A percentile compares a stretch with the other conserved stretches of the same genome.
Evolutionary conservation across 2,113 vertebrate genomes (phyloP).

Genomic region (Pontoporia blainvillei): DNA sequence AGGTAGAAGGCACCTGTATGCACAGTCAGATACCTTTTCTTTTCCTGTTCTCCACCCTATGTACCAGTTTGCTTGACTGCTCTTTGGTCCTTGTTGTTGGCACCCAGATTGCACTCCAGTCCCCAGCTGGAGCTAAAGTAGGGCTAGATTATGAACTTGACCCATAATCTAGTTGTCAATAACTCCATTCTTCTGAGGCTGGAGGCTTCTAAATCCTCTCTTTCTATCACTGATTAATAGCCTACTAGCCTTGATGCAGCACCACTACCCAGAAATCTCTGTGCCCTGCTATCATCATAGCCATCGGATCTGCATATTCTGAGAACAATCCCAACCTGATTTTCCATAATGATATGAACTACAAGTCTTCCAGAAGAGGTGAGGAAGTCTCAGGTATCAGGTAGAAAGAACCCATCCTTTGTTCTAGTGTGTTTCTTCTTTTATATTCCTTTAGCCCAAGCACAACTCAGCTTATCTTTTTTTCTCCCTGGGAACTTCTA

Average conservation of each 20-base stretch:
- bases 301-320: background rate
- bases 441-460: background rate
- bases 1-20: background rate
- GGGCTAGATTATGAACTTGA: background rate
- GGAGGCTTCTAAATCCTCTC: background rate
- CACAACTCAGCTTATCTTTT: background rate
- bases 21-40: background rate
- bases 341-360: constrained; percentile 11
- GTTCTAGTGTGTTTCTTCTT: background rate
- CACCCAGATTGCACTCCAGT: background rate
- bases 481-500: background rate
- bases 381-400: background rate
- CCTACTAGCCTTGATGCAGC: background rate
- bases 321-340: background rate
- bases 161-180: background rate
- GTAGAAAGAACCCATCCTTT: background rate
- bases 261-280: background rate
- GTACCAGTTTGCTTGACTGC: background rate
- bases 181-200: background rate
- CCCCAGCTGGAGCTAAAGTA: background rate
- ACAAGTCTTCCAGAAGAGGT: background rate
- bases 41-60: background rate
- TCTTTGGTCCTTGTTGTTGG: background rate
- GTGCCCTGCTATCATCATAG: background rate
- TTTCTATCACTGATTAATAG: background rate